Percentiles rank a stretch among this genome's conserved stretches.
phyloP scores from a whole-genome alignment of 2,113 vertebrate species.

The Egretta garzetta region DNA sequence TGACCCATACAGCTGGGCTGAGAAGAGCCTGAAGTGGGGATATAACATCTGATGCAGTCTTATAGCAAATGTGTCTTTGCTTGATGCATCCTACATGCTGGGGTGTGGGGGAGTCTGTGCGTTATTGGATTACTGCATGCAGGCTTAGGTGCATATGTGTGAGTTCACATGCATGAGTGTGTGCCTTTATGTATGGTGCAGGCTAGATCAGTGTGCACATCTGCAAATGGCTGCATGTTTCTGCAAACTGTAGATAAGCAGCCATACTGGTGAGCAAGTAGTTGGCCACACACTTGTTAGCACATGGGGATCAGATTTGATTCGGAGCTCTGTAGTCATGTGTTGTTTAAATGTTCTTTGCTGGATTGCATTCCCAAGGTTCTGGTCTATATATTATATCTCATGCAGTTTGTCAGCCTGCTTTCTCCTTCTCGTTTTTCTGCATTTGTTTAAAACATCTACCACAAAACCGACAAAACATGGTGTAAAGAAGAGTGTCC shows the following conservation, averaged over 20 bases:
- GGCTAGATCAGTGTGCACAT: neutral
- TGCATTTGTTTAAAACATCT: conserved; percentile 54
- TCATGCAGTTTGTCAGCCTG: conserved; percentile 52
- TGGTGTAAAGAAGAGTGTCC: neutral
- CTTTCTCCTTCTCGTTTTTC: conserved; percentile 24
- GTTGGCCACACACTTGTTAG: neutral
- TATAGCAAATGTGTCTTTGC: neutral
- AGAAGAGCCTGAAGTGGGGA: neutral
- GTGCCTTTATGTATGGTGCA: neutral
- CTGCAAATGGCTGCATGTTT: neutral
- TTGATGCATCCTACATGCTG: neutral
- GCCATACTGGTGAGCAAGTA: neutral
- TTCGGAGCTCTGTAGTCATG: neutral
- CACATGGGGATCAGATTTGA: neutral
- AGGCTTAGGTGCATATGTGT: accelerated
- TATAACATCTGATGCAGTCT: neutral
- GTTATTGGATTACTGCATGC: neutral
- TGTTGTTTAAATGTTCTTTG: conserved; percentile 33
- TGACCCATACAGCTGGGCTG: neutral
- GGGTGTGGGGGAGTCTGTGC: neutral
- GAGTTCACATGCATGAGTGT: neutral
- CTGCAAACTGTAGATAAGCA: neutral
- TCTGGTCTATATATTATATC: neutral
- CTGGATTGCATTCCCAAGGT: conserved; percentile 23
- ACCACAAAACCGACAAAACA: conserved; percentile 10